phyloP scores from a whole-genome alignment of 2,888 invertebrate species.

The Ichneumoninae sp. region DNA sequence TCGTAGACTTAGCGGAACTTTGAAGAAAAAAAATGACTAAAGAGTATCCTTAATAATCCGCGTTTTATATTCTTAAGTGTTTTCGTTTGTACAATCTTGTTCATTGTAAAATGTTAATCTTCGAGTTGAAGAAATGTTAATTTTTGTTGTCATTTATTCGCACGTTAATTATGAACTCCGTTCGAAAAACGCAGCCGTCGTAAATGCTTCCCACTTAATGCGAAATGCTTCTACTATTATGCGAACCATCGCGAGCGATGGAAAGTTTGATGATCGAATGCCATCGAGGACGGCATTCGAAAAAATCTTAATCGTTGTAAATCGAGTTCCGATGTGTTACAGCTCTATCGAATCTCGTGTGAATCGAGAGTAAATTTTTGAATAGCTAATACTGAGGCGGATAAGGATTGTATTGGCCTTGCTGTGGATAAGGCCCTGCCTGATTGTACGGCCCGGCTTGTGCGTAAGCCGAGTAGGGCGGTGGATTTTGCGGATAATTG shows the following conservation, averaged over 20 bases:
- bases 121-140: neutral
- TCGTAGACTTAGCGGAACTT: neutral
- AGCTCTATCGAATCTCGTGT: neutral
- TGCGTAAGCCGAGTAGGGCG: slow-evolving; percentile 77
- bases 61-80: too few relatives aligned
- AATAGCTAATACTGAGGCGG: slow-evolving; percentile 72
- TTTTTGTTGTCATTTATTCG: neutral
- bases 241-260: neutral
- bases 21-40: neutral
- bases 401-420: slow-evolving; percentile 79
- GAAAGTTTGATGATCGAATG: slow-evolving; percentile 4
- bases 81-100: too few relatives aligned
- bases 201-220: neutral
- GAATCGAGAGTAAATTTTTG: neutral
- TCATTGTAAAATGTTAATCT: too few relatives aligned
- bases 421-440: slow-evolving; percentile 72
- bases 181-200: neutral
- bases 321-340: neutral
- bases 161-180: too few relatives aligned
- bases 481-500: slow-evolving; percentile 80
- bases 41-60: neutral
- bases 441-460: slow-evolving; percentile 76
- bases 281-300: neutral
- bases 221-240: neutral
- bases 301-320: slow-evolving; percentile 9